Conservation (phyloP, 2,888 invertebrate species). For the Sarcophaga subvicina region DNA sequence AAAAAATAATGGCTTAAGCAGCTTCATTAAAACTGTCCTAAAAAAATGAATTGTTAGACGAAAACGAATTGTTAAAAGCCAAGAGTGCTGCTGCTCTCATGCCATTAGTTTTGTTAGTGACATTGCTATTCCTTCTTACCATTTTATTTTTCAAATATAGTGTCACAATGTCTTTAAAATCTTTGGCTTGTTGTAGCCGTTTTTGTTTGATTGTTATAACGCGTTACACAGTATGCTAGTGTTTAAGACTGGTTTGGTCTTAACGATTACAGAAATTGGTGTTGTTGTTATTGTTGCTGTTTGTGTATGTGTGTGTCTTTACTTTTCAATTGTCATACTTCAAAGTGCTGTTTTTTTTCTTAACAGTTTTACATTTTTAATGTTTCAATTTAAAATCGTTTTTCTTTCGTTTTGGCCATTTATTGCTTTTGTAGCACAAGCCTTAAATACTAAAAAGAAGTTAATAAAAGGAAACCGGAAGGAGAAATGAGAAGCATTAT, state of each 20-base stretch:
- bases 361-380: neutral
- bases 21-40: slow-evolving; percentile 39
- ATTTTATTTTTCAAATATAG: neutral
- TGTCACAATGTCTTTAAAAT: too few species aligned
- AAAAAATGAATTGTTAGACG: slow-evolving; percentile 21
- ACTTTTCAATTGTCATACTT: neutral
- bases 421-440: neutral
- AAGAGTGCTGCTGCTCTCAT: neutral
- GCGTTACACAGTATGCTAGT: too few species aligned
- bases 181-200: too few species aligned
- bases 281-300: too few species aligned
- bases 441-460: neutral
- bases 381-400: neutral
- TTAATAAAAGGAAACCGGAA: neutral
- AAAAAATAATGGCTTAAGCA: slow-evolving; percentile 39
- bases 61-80: slow-evolving; percentile 19
- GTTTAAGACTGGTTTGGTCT: too few species aligned
- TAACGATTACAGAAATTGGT: too few species aligned
- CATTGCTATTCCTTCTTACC: neutral
- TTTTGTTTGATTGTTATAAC: too few species aligned
- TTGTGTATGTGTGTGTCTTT: too few species aligned
- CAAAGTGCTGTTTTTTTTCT: neutral
- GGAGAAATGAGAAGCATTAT: neutral
- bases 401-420: neutral
- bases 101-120: neutral